A percentile compares a stretch with the other conserved stretches of the same genome.
Evolutionary conservation across 2,797 vertebrate species (phyloP).

Genomic region (Saxicola maurus): DNA sequence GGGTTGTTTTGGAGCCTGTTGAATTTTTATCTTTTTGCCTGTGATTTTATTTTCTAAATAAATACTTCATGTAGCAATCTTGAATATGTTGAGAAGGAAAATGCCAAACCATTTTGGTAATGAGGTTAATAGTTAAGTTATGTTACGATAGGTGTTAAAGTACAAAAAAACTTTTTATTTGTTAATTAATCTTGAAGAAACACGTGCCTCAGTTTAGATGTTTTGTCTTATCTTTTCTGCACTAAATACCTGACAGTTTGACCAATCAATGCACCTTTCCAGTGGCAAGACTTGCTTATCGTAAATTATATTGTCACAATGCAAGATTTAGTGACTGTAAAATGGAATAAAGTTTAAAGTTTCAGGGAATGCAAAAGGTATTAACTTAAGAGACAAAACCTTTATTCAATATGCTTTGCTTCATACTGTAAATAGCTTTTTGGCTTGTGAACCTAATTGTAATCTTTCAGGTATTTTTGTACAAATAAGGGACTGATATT

Average conservation of each 20-base stretch:
- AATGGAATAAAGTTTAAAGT: conserved; percentile 71
- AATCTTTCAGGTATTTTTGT: conserved; percentile 99
- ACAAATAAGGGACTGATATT: conserved; percentile 97
- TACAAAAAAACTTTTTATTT: conserved; percentile 65
- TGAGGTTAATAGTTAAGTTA: conserved; percentile 66
- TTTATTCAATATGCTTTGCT: conserved; percentile 88
- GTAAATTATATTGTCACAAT: conserved; percentile 75
- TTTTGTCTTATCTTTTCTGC: conserved; percentile 82
- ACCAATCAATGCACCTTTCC: conserved; percentile 65
- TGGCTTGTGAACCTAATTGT: conserved; percentile 91
- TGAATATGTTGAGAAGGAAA: conserved; percentile 71
- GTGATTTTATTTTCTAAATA: conserved; percentile 73
- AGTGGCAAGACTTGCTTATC: conserved; percentile 72
- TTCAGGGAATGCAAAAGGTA: conserved; percentile 89
- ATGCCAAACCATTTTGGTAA: conserved; percentile 71
- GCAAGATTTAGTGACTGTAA: conserved; percentile 77
- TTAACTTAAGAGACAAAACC: conserved; percentile 81
- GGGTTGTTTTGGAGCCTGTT: conserved; percentile 85
- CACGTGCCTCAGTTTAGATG: conserved; percentile 80
- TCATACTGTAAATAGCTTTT: conserved; percentile 91
- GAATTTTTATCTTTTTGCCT: conserved; percentile 79
- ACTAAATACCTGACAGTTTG: conserved; percentile 75
- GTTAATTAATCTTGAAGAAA: conserved; percentile 77
- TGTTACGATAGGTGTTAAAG: conserved; percentile 66
- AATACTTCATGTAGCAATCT: conserved; percentile 75